These are phyloP conservation scores for Coluber constrictor DNA, from an alignment of 2,797 vertebrate species.

Conservation along the genomic window DNA sequence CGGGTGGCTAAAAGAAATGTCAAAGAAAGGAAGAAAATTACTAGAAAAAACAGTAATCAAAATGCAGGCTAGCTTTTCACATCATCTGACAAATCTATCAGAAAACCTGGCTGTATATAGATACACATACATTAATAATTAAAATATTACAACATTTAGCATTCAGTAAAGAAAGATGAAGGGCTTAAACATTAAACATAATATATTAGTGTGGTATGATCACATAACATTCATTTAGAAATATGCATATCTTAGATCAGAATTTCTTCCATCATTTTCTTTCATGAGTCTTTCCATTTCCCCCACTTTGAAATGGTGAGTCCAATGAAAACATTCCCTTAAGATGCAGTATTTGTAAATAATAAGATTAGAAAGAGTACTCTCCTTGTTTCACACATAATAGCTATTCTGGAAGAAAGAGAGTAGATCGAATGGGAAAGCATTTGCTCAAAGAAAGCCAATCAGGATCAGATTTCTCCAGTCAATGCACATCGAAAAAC, in stretches of 20 bases:
- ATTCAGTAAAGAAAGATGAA: constrained; percentile 24
- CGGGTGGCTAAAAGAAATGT: neutral
- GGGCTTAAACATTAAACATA: neutral
- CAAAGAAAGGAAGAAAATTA: neutral
- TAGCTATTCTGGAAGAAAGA: constrained; percentile 71
- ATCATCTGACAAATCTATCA: constrained; percentile 22
- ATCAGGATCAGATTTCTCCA: constrained; percentile 78
- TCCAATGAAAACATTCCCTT: constrained; percentile 29
- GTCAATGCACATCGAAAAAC: constrained; percentile 70
- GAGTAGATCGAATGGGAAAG: constrained; percentile 75
- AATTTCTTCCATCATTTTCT: constrained; percentile 16
- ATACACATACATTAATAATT: constrained; percentile 53
- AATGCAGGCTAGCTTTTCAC: constrained; percentile 11
- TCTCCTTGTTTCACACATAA: constrained; percentile 68
- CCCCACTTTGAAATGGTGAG: constrained; percentile 21
- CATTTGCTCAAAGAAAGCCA: constrained; percentile 75
- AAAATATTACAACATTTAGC: constrained; percentile 52
- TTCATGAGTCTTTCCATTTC: constrained; percentile 3
- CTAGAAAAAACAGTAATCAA: neutral
- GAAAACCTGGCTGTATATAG: constrained; percentile 10
- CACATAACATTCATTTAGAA: constrained; percentile 29
- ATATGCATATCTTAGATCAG: constrained; percentile 23
- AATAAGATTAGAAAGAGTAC: neutral
- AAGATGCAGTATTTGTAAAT: constrained; percentile 25
- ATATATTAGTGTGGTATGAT: constrained; percentile 25